phyloP scores from a whole-genome alignment of 2,113 vertebrate species.

The Mustela nigripes region DNA sequence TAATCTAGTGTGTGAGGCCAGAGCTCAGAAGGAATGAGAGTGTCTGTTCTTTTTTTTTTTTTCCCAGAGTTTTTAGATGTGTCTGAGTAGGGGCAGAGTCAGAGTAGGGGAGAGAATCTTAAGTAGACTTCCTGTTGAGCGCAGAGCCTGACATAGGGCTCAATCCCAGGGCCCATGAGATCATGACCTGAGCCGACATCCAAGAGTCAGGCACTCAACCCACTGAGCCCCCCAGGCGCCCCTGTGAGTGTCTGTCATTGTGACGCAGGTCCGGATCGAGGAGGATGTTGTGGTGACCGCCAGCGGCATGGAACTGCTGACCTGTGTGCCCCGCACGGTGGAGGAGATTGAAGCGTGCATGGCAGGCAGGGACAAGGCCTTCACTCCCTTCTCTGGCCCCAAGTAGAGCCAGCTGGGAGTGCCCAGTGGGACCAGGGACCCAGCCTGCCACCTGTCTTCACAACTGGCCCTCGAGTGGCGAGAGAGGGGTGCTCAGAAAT shows the following conservation, averaged over 20 bases:
- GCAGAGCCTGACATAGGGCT: neutral
- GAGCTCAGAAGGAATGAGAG: neutral
- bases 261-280: conserved; percentile 95
- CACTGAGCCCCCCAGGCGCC: neutral
- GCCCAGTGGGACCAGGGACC: neutral
- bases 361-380: conserved; percentile 88
- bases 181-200: neutral
- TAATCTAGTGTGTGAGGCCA: neutral
- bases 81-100: neutral
- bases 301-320: conserved; percentile 93
- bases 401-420: conserved; percentile 64
- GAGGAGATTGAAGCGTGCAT: conserved; percentile 97
- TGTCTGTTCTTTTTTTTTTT: neutral
- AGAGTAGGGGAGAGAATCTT: too few relatives aligned
- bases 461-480: neutral
- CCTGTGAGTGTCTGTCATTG: neutral
- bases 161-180: neutral
- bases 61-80: neutral
- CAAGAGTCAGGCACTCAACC: neutral
- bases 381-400: conserved; percentile 69
- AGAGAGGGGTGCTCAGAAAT: conserved; percentile 49
- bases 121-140: too few relatives aligned
- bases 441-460: neutral
- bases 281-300: conserved; percentile 94
- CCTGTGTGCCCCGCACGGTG: conserved; percentile 96